Conservation (phyloP, 1,140 invertebrate genomes). For the Wiebesia pumilae region DNA sequence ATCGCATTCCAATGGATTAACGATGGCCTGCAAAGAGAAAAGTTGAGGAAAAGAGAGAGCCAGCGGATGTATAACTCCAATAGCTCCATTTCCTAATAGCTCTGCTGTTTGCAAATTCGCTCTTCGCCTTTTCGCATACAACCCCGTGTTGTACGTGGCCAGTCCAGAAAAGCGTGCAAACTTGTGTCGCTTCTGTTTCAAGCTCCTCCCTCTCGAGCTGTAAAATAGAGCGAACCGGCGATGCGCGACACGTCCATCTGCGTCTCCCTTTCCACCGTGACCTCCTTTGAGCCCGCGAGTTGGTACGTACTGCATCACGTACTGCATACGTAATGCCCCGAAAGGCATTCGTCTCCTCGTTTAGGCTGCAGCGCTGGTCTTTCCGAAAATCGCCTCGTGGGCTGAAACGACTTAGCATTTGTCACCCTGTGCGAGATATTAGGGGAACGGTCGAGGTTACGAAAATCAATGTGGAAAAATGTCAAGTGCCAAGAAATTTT, state of each 20-base stretch:
- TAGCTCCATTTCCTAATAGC: slow-evolving; percentile 1
- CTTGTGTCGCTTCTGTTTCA: neutral
- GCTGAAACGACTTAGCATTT: no score
- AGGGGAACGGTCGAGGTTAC: no score
- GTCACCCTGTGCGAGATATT: no score
- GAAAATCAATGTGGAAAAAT: no score
- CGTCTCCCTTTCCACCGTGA: neutral
- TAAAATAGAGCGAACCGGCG: slow-evolving; percentile 8
- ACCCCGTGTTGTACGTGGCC: neutral
- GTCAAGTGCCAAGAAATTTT: no score
- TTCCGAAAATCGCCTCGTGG: neutral
- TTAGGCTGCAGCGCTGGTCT: neutral
- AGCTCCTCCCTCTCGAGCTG: neutral
- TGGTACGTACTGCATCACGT: neutral
- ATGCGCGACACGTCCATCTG: no score
- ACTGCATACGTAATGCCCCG: neutral
- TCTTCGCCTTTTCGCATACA: neutral
- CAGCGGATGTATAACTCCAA: no score
- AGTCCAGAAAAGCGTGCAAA: neutral
- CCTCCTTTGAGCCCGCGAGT: neutral
- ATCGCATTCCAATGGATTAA: no score
- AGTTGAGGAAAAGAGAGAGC: no score
- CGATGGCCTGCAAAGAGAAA: no score
- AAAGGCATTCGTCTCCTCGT: neutral
- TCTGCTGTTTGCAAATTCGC: neutral